Conservation (phyloP, 2,888 invertebrate species). For the Blastobasis adustella region DNA sequence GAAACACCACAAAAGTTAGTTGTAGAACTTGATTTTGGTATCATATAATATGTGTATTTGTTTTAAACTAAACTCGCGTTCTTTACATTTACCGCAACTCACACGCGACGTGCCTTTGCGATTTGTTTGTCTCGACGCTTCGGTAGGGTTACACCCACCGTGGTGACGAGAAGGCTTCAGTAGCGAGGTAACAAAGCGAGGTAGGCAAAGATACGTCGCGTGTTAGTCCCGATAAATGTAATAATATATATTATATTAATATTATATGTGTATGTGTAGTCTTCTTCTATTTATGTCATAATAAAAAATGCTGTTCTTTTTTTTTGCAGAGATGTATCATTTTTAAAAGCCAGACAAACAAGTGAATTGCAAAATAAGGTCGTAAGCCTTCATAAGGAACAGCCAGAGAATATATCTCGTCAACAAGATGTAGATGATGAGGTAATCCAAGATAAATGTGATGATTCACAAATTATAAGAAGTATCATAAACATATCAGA, state of each 20-base stretch:
- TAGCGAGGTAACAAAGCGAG: no score
- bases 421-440: slow-evolving; percentile 1
- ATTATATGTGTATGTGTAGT: no score
- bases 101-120: no score
- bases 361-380: slow-evolving; percentile 16
- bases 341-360: slow-evolving; percentile 32
- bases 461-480: slow-evolving; percentile 16
- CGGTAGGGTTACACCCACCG: no score
- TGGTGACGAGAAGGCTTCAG: no score
- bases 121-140: no score
- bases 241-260: no score
- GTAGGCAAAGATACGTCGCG: no score
- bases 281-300: background rate
- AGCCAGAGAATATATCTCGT: slow-evolving; percentile 15
- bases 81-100: no score
- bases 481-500: slow-evolving; percentile 42
- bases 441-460: background rate
- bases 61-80: no score
- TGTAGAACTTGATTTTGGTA: background rate
- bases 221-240: no score
- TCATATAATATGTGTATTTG: background rate
- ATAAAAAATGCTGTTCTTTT: no score
- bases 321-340: slow-evolving; percentile 36
- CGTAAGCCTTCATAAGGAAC: slow-evolving; percentile 19
- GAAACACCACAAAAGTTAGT: slow-evolving; percentile 69